Percentiles rank a stretch among this genome's conserved stretches.
Conservation (phyloP, 2,888 invertebrate genomes). For the Pecten maximus region DNA sequence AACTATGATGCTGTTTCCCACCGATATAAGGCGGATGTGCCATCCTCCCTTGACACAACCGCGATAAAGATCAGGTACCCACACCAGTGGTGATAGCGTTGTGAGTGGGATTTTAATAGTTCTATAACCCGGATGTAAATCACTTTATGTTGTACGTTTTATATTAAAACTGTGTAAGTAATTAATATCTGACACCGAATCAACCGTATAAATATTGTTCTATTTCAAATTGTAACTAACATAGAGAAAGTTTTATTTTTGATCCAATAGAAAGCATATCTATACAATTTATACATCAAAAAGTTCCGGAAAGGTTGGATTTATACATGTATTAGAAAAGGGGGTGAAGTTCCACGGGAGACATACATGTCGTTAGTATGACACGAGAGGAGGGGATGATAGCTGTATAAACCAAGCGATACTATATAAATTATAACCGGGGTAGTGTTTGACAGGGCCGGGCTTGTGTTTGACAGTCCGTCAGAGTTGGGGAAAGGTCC, state of each 20-base stretch:
- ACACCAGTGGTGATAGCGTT: too few relatives aligned
- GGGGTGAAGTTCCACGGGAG: not conserved
- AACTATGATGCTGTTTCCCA: not conserved
- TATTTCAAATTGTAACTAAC: too few relatives aligned
- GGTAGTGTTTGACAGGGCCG: not conserved
- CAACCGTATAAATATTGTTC: too few relatives aligned
- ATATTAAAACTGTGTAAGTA: too few relatives aligned
- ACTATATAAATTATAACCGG: not conserved
- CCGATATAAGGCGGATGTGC: not conserved
- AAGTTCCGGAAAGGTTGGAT: too few relatives aligned
- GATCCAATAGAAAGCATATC: too few relatives aligned
- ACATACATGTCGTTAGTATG: not conserved
- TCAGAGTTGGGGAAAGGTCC: constrained; percentile 5
- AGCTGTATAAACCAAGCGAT: not conserved
- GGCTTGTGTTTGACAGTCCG: not conserved
- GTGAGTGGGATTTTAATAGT: too few relatives aligned
- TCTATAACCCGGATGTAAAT: too few relatives aligned
- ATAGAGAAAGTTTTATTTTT: too few relatives aligned
- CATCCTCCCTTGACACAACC: not conserved
- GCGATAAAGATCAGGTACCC: not conserved
- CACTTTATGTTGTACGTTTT: too few relatives aligned
- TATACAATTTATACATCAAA: too few relatives aligned
- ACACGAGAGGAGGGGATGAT: not conserved
- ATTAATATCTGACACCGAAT: too few relatives aligned
- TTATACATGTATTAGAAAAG: not conserved